Evolutionary conservation across 2,888 invertebrate genomes (phyloP).

Genomic region (Teinopalpus imperialis): DNA sequence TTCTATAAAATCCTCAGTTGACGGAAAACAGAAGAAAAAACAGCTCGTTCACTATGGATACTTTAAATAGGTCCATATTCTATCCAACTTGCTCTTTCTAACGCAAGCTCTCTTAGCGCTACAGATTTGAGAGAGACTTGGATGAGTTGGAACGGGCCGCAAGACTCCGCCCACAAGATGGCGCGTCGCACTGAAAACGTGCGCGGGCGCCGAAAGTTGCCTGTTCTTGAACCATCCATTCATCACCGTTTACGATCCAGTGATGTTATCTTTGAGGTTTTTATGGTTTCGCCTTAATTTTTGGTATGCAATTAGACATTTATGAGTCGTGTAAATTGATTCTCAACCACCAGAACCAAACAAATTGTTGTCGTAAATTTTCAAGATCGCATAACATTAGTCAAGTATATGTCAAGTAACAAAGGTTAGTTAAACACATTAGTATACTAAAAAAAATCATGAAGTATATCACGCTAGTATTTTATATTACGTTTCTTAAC

Average conservation of each 20-base stretch:
- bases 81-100: constrained; percentile 50
- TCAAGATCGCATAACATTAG: no score
- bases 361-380: constrained; percentile 14
- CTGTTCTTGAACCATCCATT: constrained; percentile 73
- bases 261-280: constrained; percentile 58
- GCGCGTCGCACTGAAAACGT: constrained; percentile 43
- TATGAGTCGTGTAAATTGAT: constrained; percentile 53
- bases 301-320: constrained; percentile 58
- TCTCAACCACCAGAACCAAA: constrained; percentile 32
- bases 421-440: no score
- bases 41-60: constrained; percentile 3
- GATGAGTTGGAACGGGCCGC: constrained; percentile 30
- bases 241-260: constrained; percentile 69
- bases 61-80: not conserved
- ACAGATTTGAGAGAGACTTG: constrained; percentile 46
- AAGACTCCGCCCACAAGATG: constrained; percentile 71
- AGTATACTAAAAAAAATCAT: no score
- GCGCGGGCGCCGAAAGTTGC: constrained; percentile 44
- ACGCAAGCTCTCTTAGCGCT: constrained; percentile 40
- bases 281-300: constrained; percentile 71
- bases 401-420: not conserved
- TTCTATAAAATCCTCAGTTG: constrained; percentile 20
- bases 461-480: no score
- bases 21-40: constrained; percentile 19
- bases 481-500: no score